Conservation (phyloP, 2,113 vertebrate genomes). For the Cathartes aura region DNA sequence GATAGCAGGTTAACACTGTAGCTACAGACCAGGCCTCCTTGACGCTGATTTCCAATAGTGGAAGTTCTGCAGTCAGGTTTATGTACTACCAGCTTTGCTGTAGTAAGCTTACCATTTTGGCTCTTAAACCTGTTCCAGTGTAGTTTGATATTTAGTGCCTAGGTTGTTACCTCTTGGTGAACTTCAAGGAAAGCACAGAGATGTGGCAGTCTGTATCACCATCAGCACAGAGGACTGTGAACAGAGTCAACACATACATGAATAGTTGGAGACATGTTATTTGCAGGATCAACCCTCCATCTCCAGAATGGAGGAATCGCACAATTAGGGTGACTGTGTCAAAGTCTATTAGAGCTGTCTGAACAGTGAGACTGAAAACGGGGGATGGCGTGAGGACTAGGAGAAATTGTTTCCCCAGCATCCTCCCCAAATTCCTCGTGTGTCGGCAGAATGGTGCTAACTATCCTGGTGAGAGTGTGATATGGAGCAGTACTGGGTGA, state of each 20-base stretch:
- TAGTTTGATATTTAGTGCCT: background rate
- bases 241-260: background rate
- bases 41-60: background rate
- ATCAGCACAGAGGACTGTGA: background rate
- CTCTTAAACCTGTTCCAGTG: background rate
- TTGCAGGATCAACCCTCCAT: background rate
- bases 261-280: background rate
- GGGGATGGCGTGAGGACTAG: background rate
- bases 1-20: background rate
- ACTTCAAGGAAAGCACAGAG: background rate
- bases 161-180: background rate
- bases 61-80: background rate
- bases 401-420: background rate
- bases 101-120: background rate
- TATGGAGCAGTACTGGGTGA: background rate
- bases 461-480: background rate
- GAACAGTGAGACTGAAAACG: background rate
- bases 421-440: background rate
- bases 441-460: background rate
- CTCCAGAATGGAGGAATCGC: background rate
- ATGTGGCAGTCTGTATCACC: background rate
- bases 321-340: background rate
- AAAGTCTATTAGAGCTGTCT: background rate
- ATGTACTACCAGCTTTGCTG: background rate
- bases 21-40: background rate